phyloP scores from a whole-genome alignment of 2,113 vertebrate species.

The Poeciliopsis prolifica region DNA sequence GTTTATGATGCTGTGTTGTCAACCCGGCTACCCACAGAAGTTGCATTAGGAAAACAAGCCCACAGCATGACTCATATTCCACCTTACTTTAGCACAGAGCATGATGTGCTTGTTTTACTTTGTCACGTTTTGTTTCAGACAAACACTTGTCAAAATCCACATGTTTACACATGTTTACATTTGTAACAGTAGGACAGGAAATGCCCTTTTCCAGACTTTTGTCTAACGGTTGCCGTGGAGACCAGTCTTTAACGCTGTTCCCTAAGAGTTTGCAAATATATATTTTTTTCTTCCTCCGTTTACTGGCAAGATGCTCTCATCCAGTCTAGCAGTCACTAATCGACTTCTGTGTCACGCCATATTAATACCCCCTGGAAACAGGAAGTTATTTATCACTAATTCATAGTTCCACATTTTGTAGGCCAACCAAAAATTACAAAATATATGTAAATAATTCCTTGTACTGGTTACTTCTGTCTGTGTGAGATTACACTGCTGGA shows the following conservation, averaged over 20 bases:
- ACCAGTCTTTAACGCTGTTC: not conserved
- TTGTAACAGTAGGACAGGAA: not conserved
- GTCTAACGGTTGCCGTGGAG: not conserved
- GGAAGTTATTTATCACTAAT: not conserved
- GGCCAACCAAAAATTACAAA: not conserved
- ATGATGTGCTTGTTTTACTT: not conserved
- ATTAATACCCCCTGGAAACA: too few relatives aligned
- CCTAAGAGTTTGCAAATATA: too few relatives aligned
- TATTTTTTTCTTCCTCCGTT: too few relatives aligned
- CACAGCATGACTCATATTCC: not conserved
- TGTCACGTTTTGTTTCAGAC: not conserved
- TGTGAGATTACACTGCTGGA: not conserved
- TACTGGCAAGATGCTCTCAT: too few relatives aligned
- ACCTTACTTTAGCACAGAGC: not conserved
- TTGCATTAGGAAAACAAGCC: not conserved
- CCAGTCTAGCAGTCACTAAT: too few relatives aligned
- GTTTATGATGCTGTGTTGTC: too few relatives aligned
- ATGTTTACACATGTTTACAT: too few relatives aligned
- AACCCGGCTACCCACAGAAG: too few relatives aligned
- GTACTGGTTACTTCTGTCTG: not conserved
- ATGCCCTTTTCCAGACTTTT: not conserved
- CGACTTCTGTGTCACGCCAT: too few relatives aligned
- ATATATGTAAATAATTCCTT: not conserved
- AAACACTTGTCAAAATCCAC: not conserved
- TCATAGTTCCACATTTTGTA: not conserved